Base-by-base conservation (phyloP, 2,113 vertebrate genomes). In the Dasyprocta punctata region DNA sequence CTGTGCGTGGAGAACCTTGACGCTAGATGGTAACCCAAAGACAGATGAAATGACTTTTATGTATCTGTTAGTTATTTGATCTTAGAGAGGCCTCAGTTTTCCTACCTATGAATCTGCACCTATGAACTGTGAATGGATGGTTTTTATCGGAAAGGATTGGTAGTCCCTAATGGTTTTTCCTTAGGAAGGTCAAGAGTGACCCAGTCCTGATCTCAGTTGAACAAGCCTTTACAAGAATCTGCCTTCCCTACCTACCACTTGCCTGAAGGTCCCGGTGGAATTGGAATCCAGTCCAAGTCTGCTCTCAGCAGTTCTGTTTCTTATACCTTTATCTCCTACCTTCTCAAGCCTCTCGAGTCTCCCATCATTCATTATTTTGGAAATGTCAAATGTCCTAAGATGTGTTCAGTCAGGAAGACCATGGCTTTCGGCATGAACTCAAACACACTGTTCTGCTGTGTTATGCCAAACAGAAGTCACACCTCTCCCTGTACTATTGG, bases 1-100 rank as follows among this genome's bases (percentile, higher is more conserved):
- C 60, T 78, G 33, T 96, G 54, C 67, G 5, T 11, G 41, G 92
- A 89, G 97, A 97, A 96, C 78, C 93, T 85, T 83, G 81, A 75
- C 47, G 67, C 54, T 87, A 24, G 54, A 24, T 4, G 1, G n/a
- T 73, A 63, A 81, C 71, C 41, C 56, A 71, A 24, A 69, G 85
- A 71, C 61, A 88, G 60, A 75, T 2, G 22, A 65, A 73, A 90
- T 3, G 17, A 41, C 44, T 61, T 80, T 83, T 89, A 56, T 41
- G n/a, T 38, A 65, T 47, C 24, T 90, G 71, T 63, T 73, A 60
- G 41, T 47, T 73, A 38, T 49, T 86, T 65, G 30, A 86, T 88
- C 47, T 89, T 69, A 54, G 54, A 58, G n/a, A 82, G 67, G 60
- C 41, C 91, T 94, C 49, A 28, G 54, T 88, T 84, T 90, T 86